Percentiles rank a stretch among this genome's conserved stretches.
Evolutionary conservation across 2,888 invertebrate species (phyloP).

Genomic region (Cantharis nigra): DNA sequence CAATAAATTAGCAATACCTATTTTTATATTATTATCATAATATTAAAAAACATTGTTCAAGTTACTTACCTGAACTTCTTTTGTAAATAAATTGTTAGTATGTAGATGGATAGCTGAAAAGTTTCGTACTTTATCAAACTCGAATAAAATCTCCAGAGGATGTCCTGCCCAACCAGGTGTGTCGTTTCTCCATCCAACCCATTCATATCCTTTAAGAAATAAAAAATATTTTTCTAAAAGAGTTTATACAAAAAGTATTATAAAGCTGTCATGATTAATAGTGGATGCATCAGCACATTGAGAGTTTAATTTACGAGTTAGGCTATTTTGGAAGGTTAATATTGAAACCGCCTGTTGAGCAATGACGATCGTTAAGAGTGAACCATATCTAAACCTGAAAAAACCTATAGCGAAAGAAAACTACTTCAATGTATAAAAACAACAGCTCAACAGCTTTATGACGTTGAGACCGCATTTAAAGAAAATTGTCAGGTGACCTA

Average conservation of each 20-base stretch:
- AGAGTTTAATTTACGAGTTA: constrained; percentile 40
- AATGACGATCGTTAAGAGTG: constrained; percentile 27
- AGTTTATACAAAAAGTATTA: constrained; percentile 21
- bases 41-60: neutral
- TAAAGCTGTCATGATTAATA: constrained; percentile 42
- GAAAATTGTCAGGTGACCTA: too few relatives aligned
- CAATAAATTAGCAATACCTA: neutral
- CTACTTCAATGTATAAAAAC: too few relatives aligned
- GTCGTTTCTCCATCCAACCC: constrained; percentile 83
- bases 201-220: constrained; percentile 69
- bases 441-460: too few relatives aligned
- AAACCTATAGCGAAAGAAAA: neutral
- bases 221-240: constrained; percentile 18
- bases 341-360: constrained; percentile 33
- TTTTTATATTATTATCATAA: too few relatives aligned
- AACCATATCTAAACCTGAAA: neutral
- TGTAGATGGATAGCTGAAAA: constrained; percentile 76
- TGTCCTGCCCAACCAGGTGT: constrained; percentile 64
- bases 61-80: constrained; percentile 75
- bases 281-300: constrained; percentile 44
- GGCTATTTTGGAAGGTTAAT: constrained; percentile 31
- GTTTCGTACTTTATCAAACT: constrained; percentile 77
- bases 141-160: constrained; percentile 76
- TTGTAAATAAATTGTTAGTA: constrained; percentile 76
- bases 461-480: too few relatives aligned